Base-by-base conservation (phyloP, 2,797 vertebrate genomes). In the Acanthurus lineatus region DNA sequence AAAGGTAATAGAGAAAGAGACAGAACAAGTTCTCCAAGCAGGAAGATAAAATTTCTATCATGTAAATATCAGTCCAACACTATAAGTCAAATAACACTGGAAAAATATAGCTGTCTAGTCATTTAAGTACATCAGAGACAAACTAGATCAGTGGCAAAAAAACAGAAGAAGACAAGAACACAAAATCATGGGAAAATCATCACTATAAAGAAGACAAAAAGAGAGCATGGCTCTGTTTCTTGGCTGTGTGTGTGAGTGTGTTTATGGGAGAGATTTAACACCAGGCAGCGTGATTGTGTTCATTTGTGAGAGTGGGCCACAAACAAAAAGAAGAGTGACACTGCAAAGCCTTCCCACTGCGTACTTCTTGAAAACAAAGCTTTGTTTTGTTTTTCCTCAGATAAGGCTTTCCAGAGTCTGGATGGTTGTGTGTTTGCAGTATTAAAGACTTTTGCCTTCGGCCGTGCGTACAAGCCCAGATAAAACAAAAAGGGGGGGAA, bases 391-490 rank as follows among this genome's bases (percentile, higher is more conserved):
- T 78, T 68, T 70, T 70, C 81, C 58, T 76, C 54, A 76, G 85
- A 89, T 80, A 66, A 83, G 72, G 61, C 67, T 64, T 62, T 82
- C 47, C 62, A 77, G 72, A 82, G 56, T 75, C 82, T 62, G 71
- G 68, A 76, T 83, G 60, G 77, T 83, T 53, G 51, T 49, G 71
- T 64, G 73, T 80, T 82, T 80, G 58, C 69, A 83, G 80, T 65
- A 86, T 86, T 83, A 80, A 83, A 85, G 77, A 73, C 65, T 71
- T 84, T 73, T 88, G 79, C 82, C 81, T 69, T 67, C 17, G 65
- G 78, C 59, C 22, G 25, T 47, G 72, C 9, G 3, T 56, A 69
- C 66, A 51, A 71, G 45, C 75, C 38, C 68, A 77, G 69, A 85
- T 80, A 60, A 68, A 88, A 45, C 7, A 42, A 47, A 40, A 28